Conservation (phyloP, 2,113 vertebrate genomes). For the Epinephelus fuscoguttatus region DNA sequence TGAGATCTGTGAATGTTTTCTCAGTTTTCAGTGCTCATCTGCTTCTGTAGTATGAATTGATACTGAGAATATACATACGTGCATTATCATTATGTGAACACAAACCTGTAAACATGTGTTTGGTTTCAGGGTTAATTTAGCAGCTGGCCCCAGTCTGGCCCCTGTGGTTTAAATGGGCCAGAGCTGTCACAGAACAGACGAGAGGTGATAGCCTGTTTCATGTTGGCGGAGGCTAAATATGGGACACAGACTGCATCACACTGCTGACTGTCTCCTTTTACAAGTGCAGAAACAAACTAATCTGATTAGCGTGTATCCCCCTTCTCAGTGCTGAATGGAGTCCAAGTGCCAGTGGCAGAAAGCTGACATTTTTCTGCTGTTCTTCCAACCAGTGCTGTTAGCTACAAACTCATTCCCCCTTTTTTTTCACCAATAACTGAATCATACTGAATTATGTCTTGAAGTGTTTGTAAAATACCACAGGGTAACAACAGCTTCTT, state of each 20-base stretch:
- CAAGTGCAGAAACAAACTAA: conserved; percentile 75
- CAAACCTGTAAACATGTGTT: not conserved
- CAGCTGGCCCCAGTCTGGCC: not conserved
- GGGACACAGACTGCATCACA: conserved; percentile 47
- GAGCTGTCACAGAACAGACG: not conserved
- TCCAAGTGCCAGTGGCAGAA: conserved; percentile 60
- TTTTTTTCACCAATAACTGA: conserved; percentile 19
- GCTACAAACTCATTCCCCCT: conserved; percentile 28
- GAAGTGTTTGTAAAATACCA: not conserved
- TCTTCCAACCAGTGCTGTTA: conserved; percentile 10
- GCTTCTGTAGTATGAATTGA: too few species aligned
- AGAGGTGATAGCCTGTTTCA: conserved; percentile 36
- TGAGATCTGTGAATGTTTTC: not conserved
- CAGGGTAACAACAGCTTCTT: not conserved
- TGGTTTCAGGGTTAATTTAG: not conserved
- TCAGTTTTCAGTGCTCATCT: not conserved
- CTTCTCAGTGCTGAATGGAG: conserved; percentile 50
- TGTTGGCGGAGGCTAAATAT: conserved; percentile 53
- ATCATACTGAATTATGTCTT: conserved; percentile 6
- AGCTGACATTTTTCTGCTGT: conserved; percentile 45
- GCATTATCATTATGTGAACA: not conserved
- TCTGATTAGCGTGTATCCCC: conserved; percentile 65
- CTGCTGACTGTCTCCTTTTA: conserved; percentile 67
- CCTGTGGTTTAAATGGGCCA: not conserved
- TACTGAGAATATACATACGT: too few species aligned